Evolutionary conservation across 2,888 invertebrate species (phyloP), one percentile per base, ranked within the genome.

Genomic region (Epinotia ramella): DNA sequence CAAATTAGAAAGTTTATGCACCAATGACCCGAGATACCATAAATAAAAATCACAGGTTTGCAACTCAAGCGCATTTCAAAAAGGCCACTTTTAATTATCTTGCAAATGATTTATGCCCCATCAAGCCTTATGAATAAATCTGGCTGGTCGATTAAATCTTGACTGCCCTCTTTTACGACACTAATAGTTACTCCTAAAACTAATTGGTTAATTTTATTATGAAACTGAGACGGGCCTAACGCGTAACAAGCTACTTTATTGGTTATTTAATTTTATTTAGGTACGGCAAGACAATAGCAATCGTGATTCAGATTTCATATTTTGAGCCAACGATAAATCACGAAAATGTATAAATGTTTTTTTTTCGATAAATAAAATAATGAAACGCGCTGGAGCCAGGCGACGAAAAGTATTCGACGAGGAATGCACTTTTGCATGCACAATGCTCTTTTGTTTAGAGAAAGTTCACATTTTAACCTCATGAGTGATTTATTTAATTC

Each of bases 361-460:
- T 84, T 44, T 87, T 85, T 82, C 68, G 85, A 84, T 86, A 83
- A 85, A 88, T 86, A 87, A 88, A 89, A 89, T 87, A 87, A 87
- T 85, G 87, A 87, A 86, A 88, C 82, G 80, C 81, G 73, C 76
- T 80, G 80, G 85, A 80, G 83, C 40, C 88, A 92, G 94, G 94
- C 94, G 94, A 91, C 92, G 93, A 93, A 93, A 92, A 92, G 90
- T 91, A 91, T 94, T 89, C 91, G 86, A 84, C 78, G 84, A 79
- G 91, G 93, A 92, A 94, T 94, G 92, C 92, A 88, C 91, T 92
- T 92, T 92, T 91, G 93, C 93, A 92, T 94, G 88, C 90, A 93
- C 94, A 93, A 94, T 93, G 89, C 91, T 84, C 92, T 92, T 93
- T 94, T 93, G 94, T 94, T 92, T 94, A 92, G 92, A 91, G 93